Evolutionary conservation across 2,797 vertebrate genomes (phyloP).

Genomic region (Limosa lapponica): DNA sequence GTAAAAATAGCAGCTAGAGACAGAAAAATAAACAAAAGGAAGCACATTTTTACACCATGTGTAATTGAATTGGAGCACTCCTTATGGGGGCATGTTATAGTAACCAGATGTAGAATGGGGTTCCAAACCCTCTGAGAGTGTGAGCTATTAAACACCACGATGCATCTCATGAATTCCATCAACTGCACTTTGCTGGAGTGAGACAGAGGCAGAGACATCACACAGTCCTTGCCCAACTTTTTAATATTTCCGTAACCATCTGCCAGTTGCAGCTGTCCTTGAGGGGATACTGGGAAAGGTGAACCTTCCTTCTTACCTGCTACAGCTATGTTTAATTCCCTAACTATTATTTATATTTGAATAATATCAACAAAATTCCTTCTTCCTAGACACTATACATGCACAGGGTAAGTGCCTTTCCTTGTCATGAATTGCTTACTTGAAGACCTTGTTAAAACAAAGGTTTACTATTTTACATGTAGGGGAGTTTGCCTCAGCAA

Average conservation of each 20-base stretch:
- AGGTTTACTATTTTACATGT: background rate
- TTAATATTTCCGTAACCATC: background rate
- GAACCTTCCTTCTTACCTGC: background rate
- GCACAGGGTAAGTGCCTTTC: background rate
- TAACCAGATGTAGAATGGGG: background rate
- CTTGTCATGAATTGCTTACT: background rate
- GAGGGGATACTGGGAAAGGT: background rate
- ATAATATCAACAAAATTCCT: background rate
- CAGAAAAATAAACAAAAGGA: background rate
- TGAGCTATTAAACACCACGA: background rate
- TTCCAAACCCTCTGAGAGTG: background rate
- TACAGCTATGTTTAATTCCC: background rate
- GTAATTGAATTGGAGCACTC: background rate
- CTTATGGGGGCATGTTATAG: background rate
- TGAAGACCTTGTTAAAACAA: background rate
- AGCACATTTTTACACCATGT: background rate
- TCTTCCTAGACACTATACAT: background rate
- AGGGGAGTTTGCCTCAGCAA: background rate
- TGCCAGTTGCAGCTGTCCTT: background rate
- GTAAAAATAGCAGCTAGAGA: background rate
- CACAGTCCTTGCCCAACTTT: background rate
- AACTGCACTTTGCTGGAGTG: background rate
- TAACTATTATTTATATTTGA: background rate
- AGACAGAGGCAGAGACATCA: background rate
- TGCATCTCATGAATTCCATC: background rate